Evolutionary conservation across 1,140 invertebrate species (phyloP).

Genomic region (Brachionus asplanchnoidis): DNA sequence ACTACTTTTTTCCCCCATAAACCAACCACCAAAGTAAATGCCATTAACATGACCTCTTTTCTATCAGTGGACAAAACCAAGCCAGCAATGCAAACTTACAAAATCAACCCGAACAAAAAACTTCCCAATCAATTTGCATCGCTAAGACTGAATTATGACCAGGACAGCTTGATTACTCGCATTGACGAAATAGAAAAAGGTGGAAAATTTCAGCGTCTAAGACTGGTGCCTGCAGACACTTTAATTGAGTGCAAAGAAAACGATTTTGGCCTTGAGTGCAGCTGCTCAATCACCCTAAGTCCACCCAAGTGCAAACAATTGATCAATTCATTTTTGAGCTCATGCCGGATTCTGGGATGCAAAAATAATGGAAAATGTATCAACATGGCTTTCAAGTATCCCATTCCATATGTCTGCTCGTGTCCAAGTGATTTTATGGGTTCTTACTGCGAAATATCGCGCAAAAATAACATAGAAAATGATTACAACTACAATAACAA

Average conservation of each 20-base stretch:
- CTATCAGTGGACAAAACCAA: constrained; percentile 16
- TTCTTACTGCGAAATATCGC: constrained; percentile 32
- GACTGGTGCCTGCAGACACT: constrained; percentile 35
- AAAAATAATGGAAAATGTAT: constrained; percentile 41
- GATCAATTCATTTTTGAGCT: constrained; percentile 41
- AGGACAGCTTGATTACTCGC: background rate
- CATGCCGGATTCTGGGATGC: constrained; percentile 21
- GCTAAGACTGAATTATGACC: constrained; percentile 32
- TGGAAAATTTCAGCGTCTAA: constrained; percentile 28
- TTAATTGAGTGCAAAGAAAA: constrained; percentile 42
- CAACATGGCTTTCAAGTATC: constrained; percentile 40
- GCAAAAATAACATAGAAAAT: constrained; percentile 17
- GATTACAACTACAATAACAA: background rate
- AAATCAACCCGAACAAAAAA: constrained; percentile 31
- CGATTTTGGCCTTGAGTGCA: constrained; percentile 40
- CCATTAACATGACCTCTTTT: background rate
- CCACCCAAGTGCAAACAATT: constrained; percentile 41
- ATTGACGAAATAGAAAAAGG: constrained; percentile 22
- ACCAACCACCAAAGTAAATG: background rate
- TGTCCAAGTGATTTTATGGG: constrained; percentile 41
- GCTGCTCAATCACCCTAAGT: constrained; percentile 38
- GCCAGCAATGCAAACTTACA: constrained; percentile 35
- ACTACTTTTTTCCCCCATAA: constrained; percentile 25
- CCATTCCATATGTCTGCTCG: constrained; percentile 37
- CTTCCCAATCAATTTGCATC: constrained; percentile 39